Evolutionary conservation across 2,113 vertebrate species (phyloP).

Genomic region (Plectropomus leopardus): DNA sequence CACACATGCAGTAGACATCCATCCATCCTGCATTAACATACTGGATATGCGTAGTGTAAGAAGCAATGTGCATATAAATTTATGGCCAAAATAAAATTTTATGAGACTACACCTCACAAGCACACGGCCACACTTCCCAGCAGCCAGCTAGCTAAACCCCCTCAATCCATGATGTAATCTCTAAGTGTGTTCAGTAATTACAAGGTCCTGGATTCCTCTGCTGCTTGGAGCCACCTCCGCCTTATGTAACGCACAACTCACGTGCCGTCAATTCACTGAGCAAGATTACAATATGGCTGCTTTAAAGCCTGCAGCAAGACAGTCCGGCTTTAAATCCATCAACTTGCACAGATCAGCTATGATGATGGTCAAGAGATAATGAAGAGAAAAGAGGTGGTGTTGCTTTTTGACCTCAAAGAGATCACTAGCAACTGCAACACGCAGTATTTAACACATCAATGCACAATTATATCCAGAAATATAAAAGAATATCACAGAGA

Average conservation of each 20-base stretch:
- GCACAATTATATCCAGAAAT: neutral
- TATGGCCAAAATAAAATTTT: slow-evolving; percentile 7
- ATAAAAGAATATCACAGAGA: neutral
- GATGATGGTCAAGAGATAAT: neutral
- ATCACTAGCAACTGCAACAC: too few species aligned
- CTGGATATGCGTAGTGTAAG: neutral
- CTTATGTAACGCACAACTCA: slow-evolving; percentile 68
- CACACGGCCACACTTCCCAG: slow-evolving; percentile 38
- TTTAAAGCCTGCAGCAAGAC: slow-evolving; percentile 37
- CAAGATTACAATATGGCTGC: slow-evolving; percentile 68
- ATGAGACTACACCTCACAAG: slow-evolving; percentile 20
- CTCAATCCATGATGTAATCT: slow-evolving; percentile 82
- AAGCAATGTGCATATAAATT: neutral
- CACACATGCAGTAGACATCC: neutral
- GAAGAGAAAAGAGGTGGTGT: neutral
- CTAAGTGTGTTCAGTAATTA: slow-evolving; percentile 80
- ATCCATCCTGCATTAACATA: neutral
- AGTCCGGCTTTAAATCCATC: slow-evolving; percentile 14
- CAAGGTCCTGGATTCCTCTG: slow-evolving; percentile 69
- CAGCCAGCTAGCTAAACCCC: slow-evolving; percentile 66
- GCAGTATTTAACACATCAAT: neutral
- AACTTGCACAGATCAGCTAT: neutral
- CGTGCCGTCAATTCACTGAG: slow-evolving; percentile 56
- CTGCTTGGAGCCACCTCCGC: slow-evolving; percentile 68
- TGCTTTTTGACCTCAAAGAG: neutral